These are phyloP conservation scores for Synanthedon tipuliformis DNA, from an alignment of 2,888 invertebrate genomes.

Conservation along the genomic window DNA sequence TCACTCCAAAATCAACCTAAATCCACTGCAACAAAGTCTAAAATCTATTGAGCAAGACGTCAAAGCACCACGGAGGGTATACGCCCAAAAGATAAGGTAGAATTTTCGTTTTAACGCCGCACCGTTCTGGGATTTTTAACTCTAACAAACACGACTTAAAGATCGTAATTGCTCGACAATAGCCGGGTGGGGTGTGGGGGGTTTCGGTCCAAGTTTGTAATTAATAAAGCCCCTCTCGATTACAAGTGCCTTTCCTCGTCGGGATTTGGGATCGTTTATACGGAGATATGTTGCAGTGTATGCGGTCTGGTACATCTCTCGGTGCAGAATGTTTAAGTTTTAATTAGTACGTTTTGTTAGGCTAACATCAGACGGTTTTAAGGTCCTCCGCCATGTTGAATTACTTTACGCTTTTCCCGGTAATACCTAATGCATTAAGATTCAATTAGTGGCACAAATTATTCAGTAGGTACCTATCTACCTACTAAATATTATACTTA, in stretches of 20 bases:
- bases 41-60: constrained; percentile 19
- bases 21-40: constrained; percentile 22
- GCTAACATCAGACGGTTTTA: not conserved
- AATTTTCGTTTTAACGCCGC: constrained; percentile 28
- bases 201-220: constrained; percentile 64
- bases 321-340: not conserved
- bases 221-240: constrained; percentile 69
- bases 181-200: constrained; percentile 14
- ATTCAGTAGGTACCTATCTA: no score
- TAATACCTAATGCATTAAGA: constrained; percentile 1
- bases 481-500: no score
- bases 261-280: constrained; percentile 28
- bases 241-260: constrained; percentile 63
- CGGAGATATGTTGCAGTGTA: constrained; percentile 1
- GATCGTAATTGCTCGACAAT: constrained; percentile 38
- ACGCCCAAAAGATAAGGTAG: constrained; percentile 64
- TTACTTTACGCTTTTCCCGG: not conserved
- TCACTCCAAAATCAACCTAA: constrained; percentile 27
- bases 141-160: constrained; percentile 42
- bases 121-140: constrained; percentile 44
- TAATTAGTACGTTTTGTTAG: constrained; percentile 8
- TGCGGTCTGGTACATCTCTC: not conserved
- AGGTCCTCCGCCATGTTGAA: not conserved
- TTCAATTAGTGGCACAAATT: constrained; percentile 15
- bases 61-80: constrained; percentile 21